These are phyloP conservation scores for Poecilus cupreus DNA, from an alignment of 2,888 invertebrate species.

Conservation along the genomic window DNA sequence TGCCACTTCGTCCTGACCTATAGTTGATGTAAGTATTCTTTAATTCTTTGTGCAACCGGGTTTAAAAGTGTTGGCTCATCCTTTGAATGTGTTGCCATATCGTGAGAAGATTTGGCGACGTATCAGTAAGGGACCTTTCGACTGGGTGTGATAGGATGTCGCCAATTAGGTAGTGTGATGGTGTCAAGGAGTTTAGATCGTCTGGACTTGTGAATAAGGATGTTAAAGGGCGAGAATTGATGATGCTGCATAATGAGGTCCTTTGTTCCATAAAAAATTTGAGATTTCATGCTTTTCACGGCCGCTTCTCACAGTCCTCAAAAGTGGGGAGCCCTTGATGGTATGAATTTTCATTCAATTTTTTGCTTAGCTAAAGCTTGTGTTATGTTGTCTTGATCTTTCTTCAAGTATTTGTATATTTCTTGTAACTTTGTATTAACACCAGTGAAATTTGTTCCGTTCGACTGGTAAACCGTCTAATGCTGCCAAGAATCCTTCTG, in stretches of 20 bases:
- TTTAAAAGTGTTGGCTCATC: no score
- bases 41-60: no score
- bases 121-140: no score
- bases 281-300: background rate
- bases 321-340: background rate
- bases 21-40: no score
- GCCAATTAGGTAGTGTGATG: constrained; percentile 50
- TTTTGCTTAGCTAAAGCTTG: background rate
- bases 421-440: background rate
- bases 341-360: constrained; percentile 16
- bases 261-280: background rate
- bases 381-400: background rate
- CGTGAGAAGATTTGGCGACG: no score
- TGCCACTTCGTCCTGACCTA: background rate
- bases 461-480: background rate
- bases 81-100: no score
- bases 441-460: background rate
- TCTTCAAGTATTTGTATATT: background rate
- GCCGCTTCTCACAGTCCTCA: constrained; percentile 12
- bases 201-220: background rate
- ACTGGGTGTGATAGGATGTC: background rate
- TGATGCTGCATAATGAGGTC: background rate
- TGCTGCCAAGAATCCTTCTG: constrained; percentile 10
- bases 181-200: constrained; percentile 4
- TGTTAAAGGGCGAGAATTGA: background rate